These are phyloP conservation scores for Ceraclea dissimilis DNA, from an alignment of 2,888 invertebrate genomes.

Conservation along the genomic window DNA sequence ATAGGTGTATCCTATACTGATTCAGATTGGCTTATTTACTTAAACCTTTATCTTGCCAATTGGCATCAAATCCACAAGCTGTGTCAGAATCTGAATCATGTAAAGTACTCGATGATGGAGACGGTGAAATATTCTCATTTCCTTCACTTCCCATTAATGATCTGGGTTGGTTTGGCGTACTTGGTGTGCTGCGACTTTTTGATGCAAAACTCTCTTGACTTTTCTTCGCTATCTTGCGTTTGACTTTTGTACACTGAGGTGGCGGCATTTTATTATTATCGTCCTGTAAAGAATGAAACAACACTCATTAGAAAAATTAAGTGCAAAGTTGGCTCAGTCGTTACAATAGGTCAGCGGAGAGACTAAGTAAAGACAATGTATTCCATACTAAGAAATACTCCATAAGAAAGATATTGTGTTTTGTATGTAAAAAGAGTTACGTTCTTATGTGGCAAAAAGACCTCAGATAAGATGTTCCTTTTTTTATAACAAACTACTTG, in stretches of 20 bases:
- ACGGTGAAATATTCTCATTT: slow-evolving; percentile 31
- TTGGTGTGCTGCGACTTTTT: slow-evolving; percentile 56
- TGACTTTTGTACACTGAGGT: slow-evolving; percentile 60
- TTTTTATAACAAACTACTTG: too few species aligned
- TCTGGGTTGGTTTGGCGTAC: slow-evolving; percentile 57
- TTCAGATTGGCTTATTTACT: too few species aligned
- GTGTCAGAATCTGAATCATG: slow-evolving; percentile 81
- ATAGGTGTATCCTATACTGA: too few species aligned
- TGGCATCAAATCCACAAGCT: slow-evolving; percentile 77
- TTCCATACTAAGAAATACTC: too few species aligned
- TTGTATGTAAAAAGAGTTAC: too few species aligned
- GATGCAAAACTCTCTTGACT: slow-evolving; percentile 26
- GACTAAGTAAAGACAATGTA: too few species aligned
- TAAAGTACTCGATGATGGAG: slow-evolving; percentile 38
- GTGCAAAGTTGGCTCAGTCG: too few species aligned
- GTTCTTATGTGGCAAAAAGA: too few species aligned
- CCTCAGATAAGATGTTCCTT: too few species aligned
- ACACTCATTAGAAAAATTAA: not conserved
- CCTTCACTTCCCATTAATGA: slow-evolving; percentile 30
- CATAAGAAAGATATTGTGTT: too few species aligned
- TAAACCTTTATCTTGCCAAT: slow-evolving; percentile 46
- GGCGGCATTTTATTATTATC: slow-evolving; percentile 65
- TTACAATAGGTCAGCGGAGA: too few species aligned
- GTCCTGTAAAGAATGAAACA: slow-evolving; percentile 36
- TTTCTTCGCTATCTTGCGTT: slow-evolving; percentile 45